Evolutionary conservation across 2,113 vertebrate genomes (phyloP).

Genomic region (Abramis brama): DNA sequence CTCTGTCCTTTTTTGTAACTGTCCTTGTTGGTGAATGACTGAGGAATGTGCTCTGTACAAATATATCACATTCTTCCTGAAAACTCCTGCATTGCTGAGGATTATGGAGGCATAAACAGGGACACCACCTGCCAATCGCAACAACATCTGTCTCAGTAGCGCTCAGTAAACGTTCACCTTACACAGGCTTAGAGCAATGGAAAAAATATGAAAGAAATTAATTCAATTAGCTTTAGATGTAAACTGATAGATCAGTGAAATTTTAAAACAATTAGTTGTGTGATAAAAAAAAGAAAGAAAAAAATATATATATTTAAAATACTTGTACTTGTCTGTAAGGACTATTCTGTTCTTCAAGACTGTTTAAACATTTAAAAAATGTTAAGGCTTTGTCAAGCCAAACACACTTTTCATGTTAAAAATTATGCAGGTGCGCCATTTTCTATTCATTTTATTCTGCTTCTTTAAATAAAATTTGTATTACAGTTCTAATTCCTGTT

Average conservation of each 20-base stretch:
- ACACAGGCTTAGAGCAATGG: not conserved
- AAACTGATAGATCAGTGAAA: not conserved
- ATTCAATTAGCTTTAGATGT: too few relatives aligned
- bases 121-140: slow-evolving; percentile 31
- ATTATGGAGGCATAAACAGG: slow-evolving; percentile 4
- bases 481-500: too few relatives aligned
- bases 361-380: too few relatives aligned
- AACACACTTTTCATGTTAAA: not conserved
- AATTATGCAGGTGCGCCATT: not conserved
- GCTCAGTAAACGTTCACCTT: not conserved
- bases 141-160: slow-evolving; percentile 11
- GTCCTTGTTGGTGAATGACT: slow-evolving; percentile 34
- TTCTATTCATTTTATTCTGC: too few relatives aligned
- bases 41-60: slow-evolving; percentile 31
- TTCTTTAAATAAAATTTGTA: too few relatives aligned
- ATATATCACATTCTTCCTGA: slow-evolving; percentile 47
- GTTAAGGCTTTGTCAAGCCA: not conserved
- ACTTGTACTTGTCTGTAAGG: not conserved
- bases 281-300: too few relatives aligned
- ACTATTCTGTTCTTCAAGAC: too few relatives aligned
- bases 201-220: not conserved
- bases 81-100: slow-evolving; percentile 39
- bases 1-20: not conserved
- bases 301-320: too few relatives aligned
- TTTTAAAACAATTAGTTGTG: not conserved